A percentile compares a stretch with the other conserved stretches of the same genome.
phyloP scores from a whole-genome alignment of 2,113 vertebrate species.

The Dipodomys ordii region DNA sequence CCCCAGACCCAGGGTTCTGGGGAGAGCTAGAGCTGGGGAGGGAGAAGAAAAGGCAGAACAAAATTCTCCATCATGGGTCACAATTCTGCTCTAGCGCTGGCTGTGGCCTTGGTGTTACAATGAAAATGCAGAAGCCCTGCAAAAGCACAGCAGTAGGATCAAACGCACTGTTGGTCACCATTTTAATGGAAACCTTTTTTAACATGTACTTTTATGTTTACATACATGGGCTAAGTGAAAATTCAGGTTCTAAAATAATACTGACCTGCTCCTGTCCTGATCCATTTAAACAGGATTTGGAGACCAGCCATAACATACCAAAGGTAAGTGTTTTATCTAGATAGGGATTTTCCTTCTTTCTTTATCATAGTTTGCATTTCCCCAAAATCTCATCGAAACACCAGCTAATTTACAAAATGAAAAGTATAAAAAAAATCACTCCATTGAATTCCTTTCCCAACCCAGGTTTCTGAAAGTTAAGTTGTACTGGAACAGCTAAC shows the following conservation, averaged over 20 bases:
- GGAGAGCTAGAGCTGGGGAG: background rate
- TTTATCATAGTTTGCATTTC: background rate
- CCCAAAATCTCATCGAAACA: background rate
- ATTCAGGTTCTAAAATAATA: too few species aligned
- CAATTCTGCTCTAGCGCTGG: background rate
- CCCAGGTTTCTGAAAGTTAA: background rate
- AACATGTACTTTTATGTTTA: too few species aligned
- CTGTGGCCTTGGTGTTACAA: too few species aligned
- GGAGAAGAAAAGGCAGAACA: background rate
- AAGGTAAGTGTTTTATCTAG: too few species aligned
- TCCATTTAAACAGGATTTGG: too few species aligned
- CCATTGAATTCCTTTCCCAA: too few species aligned
- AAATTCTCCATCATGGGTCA: background rate
- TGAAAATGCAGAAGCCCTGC: background rate
- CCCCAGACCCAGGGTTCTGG: background rate
- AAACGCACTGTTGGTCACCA: too few species aligned
- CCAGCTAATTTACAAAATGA: background rate
- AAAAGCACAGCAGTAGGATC: accelerated
- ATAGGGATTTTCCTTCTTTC: background rate
- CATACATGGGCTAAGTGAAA: too few species aligned
- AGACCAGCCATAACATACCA: too few species aligned
- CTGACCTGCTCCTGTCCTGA: too few species aligned
- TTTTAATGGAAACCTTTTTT: background rate
- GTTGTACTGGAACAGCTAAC: too few species aligned
- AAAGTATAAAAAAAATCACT: background rate